phyloP scores from a whole-genome alignment of 2,888 invertebrate species.

The Drosophila eohydei region DNA sequence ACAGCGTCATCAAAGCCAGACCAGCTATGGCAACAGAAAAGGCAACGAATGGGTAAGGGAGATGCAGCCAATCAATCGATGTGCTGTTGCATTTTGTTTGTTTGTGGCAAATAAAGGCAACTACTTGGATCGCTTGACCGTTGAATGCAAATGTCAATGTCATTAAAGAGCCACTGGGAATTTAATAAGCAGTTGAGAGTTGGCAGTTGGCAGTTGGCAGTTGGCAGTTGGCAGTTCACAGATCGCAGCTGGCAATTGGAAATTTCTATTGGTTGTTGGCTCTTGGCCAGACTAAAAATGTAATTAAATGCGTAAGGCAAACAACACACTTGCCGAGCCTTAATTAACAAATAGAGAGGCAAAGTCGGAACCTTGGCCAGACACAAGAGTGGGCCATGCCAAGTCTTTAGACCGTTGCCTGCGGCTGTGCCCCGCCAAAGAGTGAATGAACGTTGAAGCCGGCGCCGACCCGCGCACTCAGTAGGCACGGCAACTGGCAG shows the following conservation, averaged over 20 bases:
- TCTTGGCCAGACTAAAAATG: constrained; percentile 61
- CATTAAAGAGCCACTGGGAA: constrained; percentile 61
- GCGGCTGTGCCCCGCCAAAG: constrained; percentile 9
- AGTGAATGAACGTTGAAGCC: constrained; percentile 79
- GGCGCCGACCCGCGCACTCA: constrained; percentile 47
- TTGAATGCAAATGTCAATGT: constrained; percentile 73
- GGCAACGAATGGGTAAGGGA: neutral
- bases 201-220: constrained; percentile 16
- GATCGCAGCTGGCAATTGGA: constrained; percentile 9
- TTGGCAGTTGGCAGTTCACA: constrained; percentile 12
- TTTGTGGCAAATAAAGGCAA: constrained; percentile 49
- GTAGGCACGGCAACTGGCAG: constrained; percentile 63
- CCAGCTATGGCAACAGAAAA: neutral
- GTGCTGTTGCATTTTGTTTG: constrained; percentile 70
- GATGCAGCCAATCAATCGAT: constrained; percentile 68
- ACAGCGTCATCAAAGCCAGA: constrained; percentile 48
- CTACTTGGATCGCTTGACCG: constrained; percentile 39
- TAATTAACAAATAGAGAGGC: constrained; percentile 77
- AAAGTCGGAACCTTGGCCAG: constrained; percentile 70
- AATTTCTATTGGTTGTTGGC: constrained; percentile 22
- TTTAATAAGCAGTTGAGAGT: constrained; percentile 54
- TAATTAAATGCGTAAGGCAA: constrained; percentile 74
- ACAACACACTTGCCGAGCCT: constrained; percentile 49
- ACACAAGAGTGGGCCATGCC: constrained; percentile 38
- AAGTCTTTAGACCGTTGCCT: constrained; percentile 26